Evolutionary conservation across 2,888 invertebrate genomes (phyloP), one percentile per base, ranked within the genome.

Genomic region (Heteromyza rotundicornis): DNA sequence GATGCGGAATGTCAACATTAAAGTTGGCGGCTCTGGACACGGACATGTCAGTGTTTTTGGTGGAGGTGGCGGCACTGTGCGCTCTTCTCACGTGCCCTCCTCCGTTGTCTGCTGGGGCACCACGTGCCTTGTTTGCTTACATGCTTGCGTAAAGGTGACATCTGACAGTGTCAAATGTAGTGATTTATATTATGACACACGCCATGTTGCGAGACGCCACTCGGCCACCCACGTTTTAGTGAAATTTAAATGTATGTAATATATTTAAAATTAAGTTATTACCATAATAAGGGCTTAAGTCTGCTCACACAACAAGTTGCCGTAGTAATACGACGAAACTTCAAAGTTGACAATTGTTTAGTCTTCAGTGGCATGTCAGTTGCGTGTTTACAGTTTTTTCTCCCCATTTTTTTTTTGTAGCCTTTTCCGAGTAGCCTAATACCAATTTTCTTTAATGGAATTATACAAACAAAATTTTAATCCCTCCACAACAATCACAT

Each of bases 121-220:
- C 20, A 7, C 5, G 47, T 14, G 5, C 19, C 20, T 20, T 2
- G 47, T 20, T 17, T 47, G 19, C 47, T 2, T 19, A 17, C 40
- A n/a, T 40, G 40, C n/a, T n/a, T 32, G 8, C 40, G 58, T 50
- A 44, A 40, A 12, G 49, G 64, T 73, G 69, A 70, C 71, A 74
- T 72, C 70, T 75, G 76, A 72, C 76, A 75, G 76, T 73, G 70
- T 68, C 71, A 72, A 68, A 70, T 74, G 76, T 75, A 74, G 75
- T 76, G 75, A 75, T 76, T 76, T 76, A 76, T 75, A 68, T 69
- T 69, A 73, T 71, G 76, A 71, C 75, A 74, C 72, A 76, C 71
- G 69, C 70, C 65, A 60, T 61, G 40, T 57, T 57, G 66, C n/a
- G n/a, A n/a, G n/a, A n/a, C n/a, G n/a, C n/a, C n/a, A n/a, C n/a